Conservation (phyloP, 1,140 invertebrate genomes). For the Latrodectus geometricus region DNA sequence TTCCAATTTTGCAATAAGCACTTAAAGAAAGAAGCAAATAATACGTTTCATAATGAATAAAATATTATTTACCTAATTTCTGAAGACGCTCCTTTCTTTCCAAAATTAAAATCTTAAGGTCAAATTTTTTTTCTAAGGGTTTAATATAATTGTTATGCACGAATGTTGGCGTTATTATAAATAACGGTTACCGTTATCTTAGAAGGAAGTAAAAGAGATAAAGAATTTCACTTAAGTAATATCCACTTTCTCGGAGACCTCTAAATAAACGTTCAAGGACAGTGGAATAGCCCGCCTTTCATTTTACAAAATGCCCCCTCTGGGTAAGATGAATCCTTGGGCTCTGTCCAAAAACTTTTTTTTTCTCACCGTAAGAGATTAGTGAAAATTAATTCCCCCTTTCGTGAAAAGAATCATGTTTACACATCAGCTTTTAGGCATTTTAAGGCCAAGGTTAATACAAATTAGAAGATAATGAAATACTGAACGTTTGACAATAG, state of each 20-base stretch:
- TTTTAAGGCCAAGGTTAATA: not conserved
- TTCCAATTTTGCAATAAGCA: no score
- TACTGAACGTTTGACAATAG: not conserved
- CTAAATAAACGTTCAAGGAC: not conserved
- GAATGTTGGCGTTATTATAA: no score
- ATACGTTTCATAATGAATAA: no score
- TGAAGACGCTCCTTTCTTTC: no score
- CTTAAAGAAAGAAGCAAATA: no score
- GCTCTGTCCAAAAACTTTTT: not conserved
- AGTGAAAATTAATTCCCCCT: not conserved
- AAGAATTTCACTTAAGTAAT: not conserved
- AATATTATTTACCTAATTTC: no score
- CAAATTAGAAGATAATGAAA: not conserved
- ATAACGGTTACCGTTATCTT: no score
- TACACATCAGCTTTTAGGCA: not conserved
- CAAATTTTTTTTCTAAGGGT: no score
- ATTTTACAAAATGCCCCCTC: not conserved
- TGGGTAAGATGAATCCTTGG: not conserved
- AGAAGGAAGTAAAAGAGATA: not conserved
- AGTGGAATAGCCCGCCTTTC: not conserved
- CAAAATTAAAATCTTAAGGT: no score
- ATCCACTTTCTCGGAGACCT: not conserved
- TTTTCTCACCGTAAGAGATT: not conserved
- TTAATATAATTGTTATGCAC: no score
- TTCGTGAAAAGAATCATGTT: not conserved